A percentile compares a stretch with the other conserved stretches of the same genome.
Conservation (phyloP, 2,888 invertebrate species). For the Asteroscopus sphinx region DNA sequence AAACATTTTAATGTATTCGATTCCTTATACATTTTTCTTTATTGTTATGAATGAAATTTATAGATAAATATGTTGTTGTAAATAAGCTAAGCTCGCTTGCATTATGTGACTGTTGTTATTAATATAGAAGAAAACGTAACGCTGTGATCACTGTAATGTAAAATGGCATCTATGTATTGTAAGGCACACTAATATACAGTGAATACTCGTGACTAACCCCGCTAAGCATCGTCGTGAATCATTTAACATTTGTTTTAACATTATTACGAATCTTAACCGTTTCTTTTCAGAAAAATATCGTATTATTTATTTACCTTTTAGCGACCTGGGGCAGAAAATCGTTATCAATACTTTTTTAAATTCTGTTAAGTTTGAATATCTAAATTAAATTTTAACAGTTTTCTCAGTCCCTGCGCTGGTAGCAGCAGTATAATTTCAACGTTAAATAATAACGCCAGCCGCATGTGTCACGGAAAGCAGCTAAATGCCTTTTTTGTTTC, state of each 20-base stretch:
- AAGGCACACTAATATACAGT: constrained; percentile 82
- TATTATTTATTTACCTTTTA: constrained; percentile 42
- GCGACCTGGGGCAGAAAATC: constrained; percentile 53
- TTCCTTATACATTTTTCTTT: constrained; percentile 66
- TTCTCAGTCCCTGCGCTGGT: constrained; percentile 49
- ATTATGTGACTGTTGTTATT: constrained; percentile 88
- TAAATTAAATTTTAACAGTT: constrained; percentile 32
- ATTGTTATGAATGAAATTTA: constrained; percentile 71
- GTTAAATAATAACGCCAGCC: constrained; percentile 78
- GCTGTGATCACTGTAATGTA: constrained; percentile 77
- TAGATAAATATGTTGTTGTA: constrained; percentile 79
- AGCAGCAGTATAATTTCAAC: constrained; percentile 54
- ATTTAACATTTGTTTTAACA: constrained; percentile 72
- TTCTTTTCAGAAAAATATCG: constrained; percentile 59
- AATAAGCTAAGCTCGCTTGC: constrained; percentile 88
- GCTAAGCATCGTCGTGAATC: constrained; percentile 80
- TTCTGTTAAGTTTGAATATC: constrained; percentile 5
- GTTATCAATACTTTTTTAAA: constrained; percentile 20
- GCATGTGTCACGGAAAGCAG: constrained; percentile 82
- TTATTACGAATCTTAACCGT: constrained; percentile 56
- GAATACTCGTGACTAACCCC: constrained; percentile 85
- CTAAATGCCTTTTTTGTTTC: constrained; percentile 87
- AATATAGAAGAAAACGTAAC: constrained; percentile 73
- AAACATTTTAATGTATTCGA: constrained; percentile 62
- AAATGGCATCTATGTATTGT: constrained; percentile 81